phyloP scores from a whole-genome alignment of 2,113 vertebrate species.

The Lepus americanus region DNA sequence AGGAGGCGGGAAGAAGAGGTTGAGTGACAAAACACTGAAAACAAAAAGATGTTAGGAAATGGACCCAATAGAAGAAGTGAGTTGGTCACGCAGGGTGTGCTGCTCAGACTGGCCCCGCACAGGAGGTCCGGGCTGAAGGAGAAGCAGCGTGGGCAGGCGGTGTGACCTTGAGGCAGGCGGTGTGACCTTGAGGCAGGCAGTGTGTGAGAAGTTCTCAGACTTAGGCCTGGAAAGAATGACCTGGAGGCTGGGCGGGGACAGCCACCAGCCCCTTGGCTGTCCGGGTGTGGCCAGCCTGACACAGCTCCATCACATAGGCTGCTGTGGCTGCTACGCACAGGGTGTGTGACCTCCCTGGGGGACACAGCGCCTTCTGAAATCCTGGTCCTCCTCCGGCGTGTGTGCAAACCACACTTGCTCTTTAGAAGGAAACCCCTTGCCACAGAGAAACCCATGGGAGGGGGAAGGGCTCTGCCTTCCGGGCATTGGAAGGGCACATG shows the following conservation, averaged over 20 bases:
- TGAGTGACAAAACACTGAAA: neutral
- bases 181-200: neutral
- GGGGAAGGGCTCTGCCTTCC: neutral
- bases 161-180: no score
- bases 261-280: no score
- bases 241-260: neutral
- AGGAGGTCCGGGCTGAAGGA: neutral
- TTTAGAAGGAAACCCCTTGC: no score
- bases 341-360: no score
- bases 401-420: no score
- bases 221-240: neutral
- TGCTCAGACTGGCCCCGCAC: neutral
- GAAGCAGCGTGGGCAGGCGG: no score
- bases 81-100: neutral
- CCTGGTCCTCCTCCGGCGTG: no score
- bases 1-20: neutral
- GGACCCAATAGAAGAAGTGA: neutral
- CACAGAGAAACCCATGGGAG: no score
- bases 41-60: slow-evolving; percentile 10
- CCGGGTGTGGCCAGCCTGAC: no score
- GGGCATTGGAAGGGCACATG: neutral
- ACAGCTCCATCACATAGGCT: no score
- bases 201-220: neutral
- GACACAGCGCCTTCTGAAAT: no score
- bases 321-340: no score